Conservation (phyloP, 2,888 invertebrate species). For the Ametastegia equiseti region DNA sequence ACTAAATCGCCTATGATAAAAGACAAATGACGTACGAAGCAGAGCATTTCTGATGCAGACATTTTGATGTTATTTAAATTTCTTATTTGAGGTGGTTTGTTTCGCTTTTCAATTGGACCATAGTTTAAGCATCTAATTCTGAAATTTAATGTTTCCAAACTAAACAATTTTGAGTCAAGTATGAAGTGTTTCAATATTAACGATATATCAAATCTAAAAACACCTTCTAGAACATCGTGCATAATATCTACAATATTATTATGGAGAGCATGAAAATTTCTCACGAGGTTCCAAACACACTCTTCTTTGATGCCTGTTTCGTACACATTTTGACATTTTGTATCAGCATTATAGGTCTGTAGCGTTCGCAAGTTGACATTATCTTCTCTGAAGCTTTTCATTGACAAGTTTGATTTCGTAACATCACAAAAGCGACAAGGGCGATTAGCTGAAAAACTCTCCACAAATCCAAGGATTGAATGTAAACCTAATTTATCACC, state of each 20-base stretch:
- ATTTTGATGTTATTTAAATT: conserved; percentile 40
- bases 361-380: background rate
- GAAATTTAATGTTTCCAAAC: background rate
- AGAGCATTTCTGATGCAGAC: conserved; percentile 53
- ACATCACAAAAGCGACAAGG: conserved; percentile 50
- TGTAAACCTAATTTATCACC: conserved; percentile 53
- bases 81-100: background rate
- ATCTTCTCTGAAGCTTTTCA: background rate
- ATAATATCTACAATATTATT: background rate
- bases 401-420: background rate
- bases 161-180: background rate
- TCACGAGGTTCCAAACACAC: background rate
- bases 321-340: background rate
- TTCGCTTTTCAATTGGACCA: background rate
- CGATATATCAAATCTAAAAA: background rate
- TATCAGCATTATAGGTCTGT: background rate
- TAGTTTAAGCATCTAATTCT: background rate
- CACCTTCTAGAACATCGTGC: background rate
- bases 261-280: background rate
- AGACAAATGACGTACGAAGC: conserved; percentile 49
- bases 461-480: conserved; percentile 51
- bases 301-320: background rate
- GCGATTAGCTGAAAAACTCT: conserved; percentile 51
- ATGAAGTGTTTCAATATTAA: background rate
- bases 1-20: conserved; percentile 51